Percentiles rank a stretch among this genome's conserved stretches.
Evolutionary conservation across 2,888 invertebrate genomes (phyloP).

Genomic region (Papilio elwesi): DNA sequence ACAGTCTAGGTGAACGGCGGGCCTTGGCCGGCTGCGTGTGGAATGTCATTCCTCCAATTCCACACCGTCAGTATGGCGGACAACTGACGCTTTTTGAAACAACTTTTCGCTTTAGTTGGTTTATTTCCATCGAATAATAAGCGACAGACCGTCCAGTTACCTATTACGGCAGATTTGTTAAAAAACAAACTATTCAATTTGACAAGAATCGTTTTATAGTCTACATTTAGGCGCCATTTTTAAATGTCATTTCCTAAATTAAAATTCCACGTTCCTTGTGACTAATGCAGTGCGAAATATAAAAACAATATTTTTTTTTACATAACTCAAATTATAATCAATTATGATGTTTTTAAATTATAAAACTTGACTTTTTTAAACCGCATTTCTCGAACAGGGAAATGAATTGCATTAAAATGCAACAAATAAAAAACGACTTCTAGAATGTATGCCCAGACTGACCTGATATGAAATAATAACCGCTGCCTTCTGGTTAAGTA

Average conservation of each 20-base stretch:
- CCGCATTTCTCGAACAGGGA: background rate
- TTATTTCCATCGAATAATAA: constrained; percentile 32
- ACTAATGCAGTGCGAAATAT: background rate
- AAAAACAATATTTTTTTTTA: too few relatives aligned
- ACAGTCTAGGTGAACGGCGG: constrained; percentile 57
- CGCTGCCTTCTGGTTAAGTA: too few relatives aligned
- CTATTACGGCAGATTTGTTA: constrained; percentile 42
- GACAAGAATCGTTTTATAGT: background rate
- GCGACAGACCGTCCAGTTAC: constrained; percentile 17
- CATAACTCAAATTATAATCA: too few relatives aligned
- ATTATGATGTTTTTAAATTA: background rate
- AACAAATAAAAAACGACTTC: background rate
- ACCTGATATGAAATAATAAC: too few relatives aligned
- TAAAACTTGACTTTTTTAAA: background rate
- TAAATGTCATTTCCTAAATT: constrained; percentile 4
- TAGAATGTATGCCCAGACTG: background rate
- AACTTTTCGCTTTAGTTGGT: constrained; percentile 37
- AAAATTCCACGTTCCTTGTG: background rate
- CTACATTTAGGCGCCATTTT: background rate
- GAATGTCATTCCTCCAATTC: constrained; percentile 50
- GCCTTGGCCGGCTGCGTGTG: constrained; percentile 57
- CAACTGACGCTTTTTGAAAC: constrained; percentile 25
- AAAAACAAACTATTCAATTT: constrained; percentile 9
- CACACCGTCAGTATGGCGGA: constrained; percentile 48
- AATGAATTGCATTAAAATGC: background rate